Percentiles rank a stretch among this genome's conserved stretches.
phyloP scores from a whole-genome alignment of 2,797 vertebrate species.

The Poecilia picta region DNA sequence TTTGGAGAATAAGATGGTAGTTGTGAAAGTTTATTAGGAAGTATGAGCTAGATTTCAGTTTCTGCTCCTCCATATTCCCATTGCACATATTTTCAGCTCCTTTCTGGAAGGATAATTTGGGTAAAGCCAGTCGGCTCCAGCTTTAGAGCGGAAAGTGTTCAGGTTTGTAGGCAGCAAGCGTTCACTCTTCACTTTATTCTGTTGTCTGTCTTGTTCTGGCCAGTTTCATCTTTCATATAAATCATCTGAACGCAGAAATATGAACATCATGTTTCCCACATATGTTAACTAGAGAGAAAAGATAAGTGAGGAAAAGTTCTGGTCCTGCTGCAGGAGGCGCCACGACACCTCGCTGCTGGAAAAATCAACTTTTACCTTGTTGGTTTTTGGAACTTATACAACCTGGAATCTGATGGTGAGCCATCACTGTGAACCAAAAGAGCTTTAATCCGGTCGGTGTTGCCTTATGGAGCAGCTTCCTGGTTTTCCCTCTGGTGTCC shows the following conservation, averaged over 20 bases:
- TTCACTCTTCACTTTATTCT: neutral
- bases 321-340: neutral
- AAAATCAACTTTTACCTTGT: neutral
- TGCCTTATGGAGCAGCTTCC: constrained; percentile 20
- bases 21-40: neutral
- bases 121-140: constrained; percentile 15
- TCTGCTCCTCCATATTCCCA: neutral
- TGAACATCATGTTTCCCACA: neutral
- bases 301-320: neutral
- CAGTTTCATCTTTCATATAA: constrained; percentile 1
- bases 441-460: neutral
- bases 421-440: neutral
- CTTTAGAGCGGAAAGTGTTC: neutral
- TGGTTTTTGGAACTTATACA: neutral
- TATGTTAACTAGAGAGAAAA: neutral
- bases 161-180: constrained; percentile 16
- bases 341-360: neutral
- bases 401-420: neutral
- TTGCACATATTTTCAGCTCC: neutral
- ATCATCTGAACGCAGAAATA: neutral
- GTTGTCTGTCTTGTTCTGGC: constrained; percentile 4
- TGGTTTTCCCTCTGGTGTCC: constrained; percentile 14
- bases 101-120: neutral
- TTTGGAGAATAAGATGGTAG: neutral
- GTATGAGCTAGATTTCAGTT: neutral